Base-by-base conservation (phyloP, 92 coral and sea anemone species). In the Actinostola sp. region DNA sequence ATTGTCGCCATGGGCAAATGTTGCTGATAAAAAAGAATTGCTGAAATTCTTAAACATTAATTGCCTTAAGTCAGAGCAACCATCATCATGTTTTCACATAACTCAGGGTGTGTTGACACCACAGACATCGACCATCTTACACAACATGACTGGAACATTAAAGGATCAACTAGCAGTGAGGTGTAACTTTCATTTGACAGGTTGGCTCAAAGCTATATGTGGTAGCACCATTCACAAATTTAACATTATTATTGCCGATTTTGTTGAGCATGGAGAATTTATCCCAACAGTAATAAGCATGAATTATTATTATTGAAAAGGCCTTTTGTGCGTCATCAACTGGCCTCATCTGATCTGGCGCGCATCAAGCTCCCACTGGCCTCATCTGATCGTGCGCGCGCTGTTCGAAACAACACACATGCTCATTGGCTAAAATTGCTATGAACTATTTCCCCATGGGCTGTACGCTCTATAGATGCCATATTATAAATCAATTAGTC, bases 21-120 rank as follows among this genome's bases (percentile, higher is more conserved):
- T 92, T 26, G 89, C 88, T 19, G 93, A 93, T 23, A 67, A 66
- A 39, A 92, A 93, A 75, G 82, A 77, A 14, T 61, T 93, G 39
- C 26, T 93, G 69, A 82, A 91, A 41, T 89, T 91, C 56, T 74
- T 93, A 17, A 92, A 86, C 75, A 81, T 82, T 43, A 74, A 89
- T 52, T 84, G 84, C 60, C 82, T 82, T 13, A 81, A 54, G 66
- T 19, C 78, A 27, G 82, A 78, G 61, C 72, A 73, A 32, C 66
- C 92, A 15, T 57, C 60, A 16, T 72, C 70, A 30, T 25, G 78
- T 20, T 85, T 91, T 58, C 90, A 84, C 63, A 93, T 93, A 21
- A 89, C 97, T 2, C 98, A 93, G 69, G 93, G 97, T 11, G 73
- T 93, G 13, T 79, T 92, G 0, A 91, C 97, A 0, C 98, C 98